A percentile compares a stretch with the other conserved stretches of the same genome.
phyloP scores from a whole-genome alignment of 2,888 invertebrate species.

The Synergus itoensis region DNA sequence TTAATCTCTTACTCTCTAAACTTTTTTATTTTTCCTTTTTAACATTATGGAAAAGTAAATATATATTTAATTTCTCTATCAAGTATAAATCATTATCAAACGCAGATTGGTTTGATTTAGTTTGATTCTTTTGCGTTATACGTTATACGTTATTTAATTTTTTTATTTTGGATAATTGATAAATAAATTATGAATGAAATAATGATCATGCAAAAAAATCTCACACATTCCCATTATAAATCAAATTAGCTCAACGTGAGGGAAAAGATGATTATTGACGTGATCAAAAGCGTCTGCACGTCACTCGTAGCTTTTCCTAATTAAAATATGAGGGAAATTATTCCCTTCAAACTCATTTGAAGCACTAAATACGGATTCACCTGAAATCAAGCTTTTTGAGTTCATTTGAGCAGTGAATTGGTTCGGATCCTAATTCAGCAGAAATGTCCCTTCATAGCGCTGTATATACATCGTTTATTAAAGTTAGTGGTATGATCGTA shows the following conservation, averaged over 20 bases:
- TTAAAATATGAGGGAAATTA: neutral
- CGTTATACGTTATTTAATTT: too few relatives aligned
- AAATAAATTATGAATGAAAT: too few relatives aligned
- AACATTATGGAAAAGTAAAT: neutral
- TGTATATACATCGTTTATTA: neutral
- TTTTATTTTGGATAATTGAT: too few relatives aligned
- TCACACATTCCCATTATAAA: too few relatives aligned
- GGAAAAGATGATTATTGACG: too few relatives aligned
- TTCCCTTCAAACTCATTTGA: neutral
- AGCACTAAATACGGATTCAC: neutral
- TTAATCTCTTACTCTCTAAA: neutral
- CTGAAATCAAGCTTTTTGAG: neutral
- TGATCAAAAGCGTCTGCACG: too few relatives aligned
- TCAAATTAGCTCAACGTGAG: too few relatives aligned
- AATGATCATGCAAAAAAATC: too few relatives aligned
- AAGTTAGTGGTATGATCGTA: slow-evolving; percentile 7
- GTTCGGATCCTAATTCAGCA: neutral
- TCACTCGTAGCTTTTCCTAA: neutral
- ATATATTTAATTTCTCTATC: neutral
- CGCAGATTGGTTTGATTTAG: too few relatives aligned
- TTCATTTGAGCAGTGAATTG: neutral
- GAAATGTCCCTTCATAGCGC: neutral
- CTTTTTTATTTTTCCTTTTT: neutral
- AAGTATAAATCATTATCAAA: neutral
- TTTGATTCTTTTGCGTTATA: neutral